These are phyloP conservation scores for Pristionchus entomophagus DNA, from an alignment of 2,888 invertebrate genomes.

Conservation along the genomic window DNA sequence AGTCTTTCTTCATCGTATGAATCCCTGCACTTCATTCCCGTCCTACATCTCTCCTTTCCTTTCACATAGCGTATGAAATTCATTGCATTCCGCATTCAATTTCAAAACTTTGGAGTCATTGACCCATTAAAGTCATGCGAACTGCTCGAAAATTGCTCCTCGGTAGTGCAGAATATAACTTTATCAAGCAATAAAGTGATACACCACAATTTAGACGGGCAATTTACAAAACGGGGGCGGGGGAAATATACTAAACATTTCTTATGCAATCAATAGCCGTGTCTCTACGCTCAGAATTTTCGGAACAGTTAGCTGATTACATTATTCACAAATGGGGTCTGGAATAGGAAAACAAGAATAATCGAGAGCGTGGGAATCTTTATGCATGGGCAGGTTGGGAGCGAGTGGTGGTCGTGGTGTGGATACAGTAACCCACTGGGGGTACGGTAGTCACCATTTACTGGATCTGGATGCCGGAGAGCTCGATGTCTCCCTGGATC, in stretches of 20 bases:
- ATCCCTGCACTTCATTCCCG: no score
- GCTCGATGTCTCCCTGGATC: constrained; percentile 74
- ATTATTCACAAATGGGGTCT: not conserved
- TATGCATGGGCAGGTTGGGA: constrained; percentile 20
- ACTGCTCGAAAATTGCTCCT: not conserved
- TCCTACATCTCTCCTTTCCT: no score
- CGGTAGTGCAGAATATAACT: constrained; percentile 10
- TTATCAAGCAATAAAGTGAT: constrained; percentile 23
- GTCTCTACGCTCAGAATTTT: constrained; percentile 36
- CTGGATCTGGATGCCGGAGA: constrained; percentile 73
- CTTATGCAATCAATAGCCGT: constrained; percentile 27
- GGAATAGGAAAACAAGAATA: not conserved
- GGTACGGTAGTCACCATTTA: constrained; percentile 52
- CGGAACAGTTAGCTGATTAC: constrained; percentile 11
- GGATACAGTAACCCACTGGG: not conserved
- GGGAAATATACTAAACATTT: constrained; percentile 17
- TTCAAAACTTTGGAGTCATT: no score
- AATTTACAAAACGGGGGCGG: not conserved
- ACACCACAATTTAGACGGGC: constrained; percentile 11
- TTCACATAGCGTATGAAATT: no score
- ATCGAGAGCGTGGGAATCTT: not conserved
- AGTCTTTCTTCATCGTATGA: no score
- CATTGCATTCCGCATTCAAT: no score
- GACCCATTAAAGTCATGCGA: no score
- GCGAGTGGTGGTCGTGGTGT: not conserved